Evolutionary conservation across 2,113 vertebrate genomes (phyloP).

Genomic region (Ageneiosus marmoratus): DNA sequence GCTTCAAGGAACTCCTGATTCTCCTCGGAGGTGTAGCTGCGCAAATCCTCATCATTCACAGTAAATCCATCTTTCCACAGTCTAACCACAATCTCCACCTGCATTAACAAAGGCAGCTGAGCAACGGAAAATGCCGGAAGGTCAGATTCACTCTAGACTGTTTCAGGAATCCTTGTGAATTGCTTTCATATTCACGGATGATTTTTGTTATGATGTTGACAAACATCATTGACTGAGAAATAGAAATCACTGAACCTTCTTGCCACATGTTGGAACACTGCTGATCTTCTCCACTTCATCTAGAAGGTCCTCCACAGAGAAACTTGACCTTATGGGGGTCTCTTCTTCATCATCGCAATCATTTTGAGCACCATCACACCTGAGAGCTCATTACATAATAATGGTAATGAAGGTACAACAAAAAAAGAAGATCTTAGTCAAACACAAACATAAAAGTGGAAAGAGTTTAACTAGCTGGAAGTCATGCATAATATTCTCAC

Average conservation of each 20-base stretch:
- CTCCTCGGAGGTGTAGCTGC: slow-evolving; percentile 80
- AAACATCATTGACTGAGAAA: background rate
- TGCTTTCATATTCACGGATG: background rate
- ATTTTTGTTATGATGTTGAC: background rate
- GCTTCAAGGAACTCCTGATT: slow-evolving; percentile 91
- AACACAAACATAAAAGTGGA: background rate
- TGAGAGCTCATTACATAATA: slow-evolving; percentile 51
- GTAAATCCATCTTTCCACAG: slow-evolving; percentile 97
- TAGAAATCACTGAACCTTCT: slow-evolving; percentile 65
- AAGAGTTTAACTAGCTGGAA: too few species aligned
- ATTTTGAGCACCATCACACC: slow-evolving; percentile 60
- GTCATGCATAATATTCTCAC: slow-evolving; percentile 56
- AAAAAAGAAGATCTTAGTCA: slow-evolving; percentile 4
- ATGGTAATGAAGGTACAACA: background rate
- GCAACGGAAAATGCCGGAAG: background rate
- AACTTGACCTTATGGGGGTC: slow-evolving; percentile 72
- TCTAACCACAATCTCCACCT: slow-evolving; percentile 90
- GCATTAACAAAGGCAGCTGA: slow-evolving; percentile 30
- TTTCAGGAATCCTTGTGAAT: background rate
- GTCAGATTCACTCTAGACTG: background rate
- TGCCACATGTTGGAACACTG: slow-evolving; percentile 66
- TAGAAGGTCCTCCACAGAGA: slow-evolving; percentile 77
- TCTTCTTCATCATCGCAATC: slow-evolving; percentile 60
- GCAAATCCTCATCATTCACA: slow-evolving; percentile 85
- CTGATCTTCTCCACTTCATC: slow-evolving; percentile 80